Evolutionary conservation across 2,113 vertebrate genomes (phyloP), one percentile per base, ranked within the genome.

Genomic region (Syrrhaptes paradoxus): DNA sequence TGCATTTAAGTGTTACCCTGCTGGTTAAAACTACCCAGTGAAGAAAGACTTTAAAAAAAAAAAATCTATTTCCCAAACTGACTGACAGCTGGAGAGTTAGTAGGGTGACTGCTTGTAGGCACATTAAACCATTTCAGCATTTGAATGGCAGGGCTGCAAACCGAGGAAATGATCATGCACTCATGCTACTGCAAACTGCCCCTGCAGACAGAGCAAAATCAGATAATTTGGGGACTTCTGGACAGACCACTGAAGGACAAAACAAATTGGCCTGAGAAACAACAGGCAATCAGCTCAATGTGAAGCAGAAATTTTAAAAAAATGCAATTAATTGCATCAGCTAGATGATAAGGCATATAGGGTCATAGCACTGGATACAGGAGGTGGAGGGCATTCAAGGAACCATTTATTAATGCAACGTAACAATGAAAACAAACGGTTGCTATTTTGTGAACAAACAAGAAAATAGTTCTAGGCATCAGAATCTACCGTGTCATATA

Each of bases 81-180:
- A 36, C 7, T 29, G 9, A 51, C 21, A 29, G 16, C 31, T 86
- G 52, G 61, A 8, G 21, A 70, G 9, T 71, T 17, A 32, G 43
- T 1, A 79, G 43, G 26, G 55, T 1, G 9, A 48, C 20, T 57
- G 54, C 61, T 85, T 36, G 58, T 11, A 49, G 86, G 75, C 51
- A 72, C 1, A 7, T 32, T 74, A 85, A 89, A 51, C 32, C 45
- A 32, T 31, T 55, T 28, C 58, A 54, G 49, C 16, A 29, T 95
- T 52, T 83, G 92, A 96, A 24, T 80, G 76, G 84, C 89, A 88
- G 75, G 66, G 36, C 54, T 93, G 68, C 49, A 95, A 95, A 95
- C 73, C 54, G 86, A 76, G 32, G 31, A 95, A 89, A 79, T 76
- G 17, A 84, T 57, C 2, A 1, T 8, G 34, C 17, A 24, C 31